Evolutionary conservation across 1,140 invertebrate genomes (phyloP).

Genomic region (Sinonovacula constricta): DNA sequence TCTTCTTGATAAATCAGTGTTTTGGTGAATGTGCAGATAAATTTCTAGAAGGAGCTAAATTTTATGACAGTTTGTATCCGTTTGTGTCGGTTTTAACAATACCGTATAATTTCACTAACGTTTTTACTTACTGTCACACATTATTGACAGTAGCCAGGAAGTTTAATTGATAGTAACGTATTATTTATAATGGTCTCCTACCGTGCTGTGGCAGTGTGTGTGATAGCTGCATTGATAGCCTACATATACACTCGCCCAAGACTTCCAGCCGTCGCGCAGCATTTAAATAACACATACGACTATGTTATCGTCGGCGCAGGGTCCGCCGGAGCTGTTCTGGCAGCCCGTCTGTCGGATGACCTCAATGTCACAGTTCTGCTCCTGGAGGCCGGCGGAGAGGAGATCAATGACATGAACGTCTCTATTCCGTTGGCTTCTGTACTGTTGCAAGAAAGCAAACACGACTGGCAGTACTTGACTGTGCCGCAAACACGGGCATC

Average conservation of each 20-base stretch:
- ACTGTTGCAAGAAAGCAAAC: constrained; percentile 19
- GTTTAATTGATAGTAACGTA: too few relatives aligned
- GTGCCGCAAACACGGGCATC: constrained; percentile 83
- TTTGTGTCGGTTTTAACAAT: too few relatives aligned
- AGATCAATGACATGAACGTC: constrained; percentile 90
- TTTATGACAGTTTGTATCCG: too few relatives aligned
- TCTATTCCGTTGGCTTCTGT: constrained; percentile 52
- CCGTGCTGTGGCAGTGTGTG: too few relatives aligned
- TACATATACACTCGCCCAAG: neutral
- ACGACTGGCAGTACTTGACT: constrained; percentile 96
- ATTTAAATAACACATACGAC: neutral
- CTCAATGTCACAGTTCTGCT: constrained; percentile 86
- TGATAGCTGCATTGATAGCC: neutral
- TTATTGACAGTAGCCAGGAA: too few relatives aligned
- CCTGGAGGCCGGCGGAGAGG: constrained; percentile 93
- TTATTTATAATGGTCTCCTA: too few relatives aligned
- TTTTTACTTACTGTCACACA: too few relatives aligned
- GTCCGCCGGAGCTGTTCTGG: constrained; percentile 95
- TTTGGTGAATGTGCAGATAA: too few relatives aligned
- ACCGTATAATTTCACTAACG: too few relatives aligned
- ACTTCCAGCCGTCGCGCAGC: neutral
- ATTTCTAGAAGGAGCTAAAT: too few relatives aligned
- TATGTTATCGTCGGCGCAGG: constrained; percentile 86
- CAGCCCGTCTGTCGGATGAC: constrained; percentile 91
- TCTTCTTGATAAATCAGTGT: too few relatives aligned